Evolutionary conservation across 2,888 invertebrate genomes (phyloP).

Genomic region (Podabrus alpinus): DNA sequence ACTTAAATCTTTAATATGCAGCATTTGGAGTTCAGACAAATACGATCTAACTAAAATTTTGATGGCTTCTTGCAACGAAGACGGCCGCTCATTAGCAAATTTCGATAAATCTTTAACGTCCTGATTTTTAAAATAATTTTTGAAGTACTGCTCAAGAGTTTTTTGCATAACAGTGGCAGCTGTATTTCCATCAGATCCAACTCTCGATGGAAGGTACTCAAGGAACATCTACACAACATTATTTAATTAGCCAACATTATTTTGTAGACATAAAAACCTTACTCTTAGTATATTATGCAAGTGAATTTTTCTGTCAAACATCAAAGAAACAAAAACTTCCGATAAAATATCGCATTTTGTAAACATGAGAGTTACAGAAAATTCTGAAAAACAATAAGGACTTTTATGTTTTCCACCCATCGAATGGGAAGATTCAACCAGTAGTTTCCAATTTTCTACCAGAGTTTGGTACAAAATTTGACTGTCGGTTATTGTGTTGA

Average conservation of each 20-base stretch:
- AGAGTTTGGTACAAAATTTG: slow-evolving; percentile 53
- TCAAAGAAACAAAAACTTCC: slow-evolving; percentile 56
- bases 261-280: slow-evolving; percentile 6
- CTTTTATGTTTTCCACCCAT: slow-evolving; percentile 47
- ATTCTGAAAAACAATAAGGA: slow-evolving; percentile 60
- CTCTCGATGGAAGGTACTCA: slow-evolving; percentile 69
- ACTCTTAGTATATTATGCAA: slow-evolving; percentile 55
- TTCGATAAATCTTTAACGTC: slow-evolving; percentile 47
- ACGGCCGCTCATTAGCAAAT: slow-evolving; percentile 55
- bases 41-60: slow-evolving; percentile 67
- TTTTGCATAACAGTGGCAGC: slow-evolving; percentile 58
- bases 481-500: slow-evolving; percentile 37
- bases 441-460: slow-evolving; percentile 57
- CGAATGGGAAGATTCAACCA: slow-evolving; percentile 57
- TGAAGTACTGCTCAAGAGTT: slow-evolving; percentile 58
- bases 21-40: slow-evolving; percentile 54
- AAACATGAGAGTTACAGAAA: slow-evolving; percentile 59
- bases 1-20: slow-evolving; percentile 46
- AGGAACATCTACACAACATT: slow-evolving; percentile 61
- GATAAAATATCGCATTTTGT: slow-evolving; percentile 57
- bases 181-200: slow-evolving; percentile 60
- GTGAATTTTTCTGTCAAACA: slow-evolving; percentile 53
- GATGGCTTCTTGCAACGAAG: slow-evolving; percentile 60
- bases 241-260: background rate
- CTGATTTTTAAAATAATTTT: slow-evolving; percentile 47